A percentile compares a stretch with the other conserved stretches of the same genome.
phyloP scores from a whole-genome alignment of 2,113 vertebrate genomes.

The Myxocyprinus asiaticus region DNA sequence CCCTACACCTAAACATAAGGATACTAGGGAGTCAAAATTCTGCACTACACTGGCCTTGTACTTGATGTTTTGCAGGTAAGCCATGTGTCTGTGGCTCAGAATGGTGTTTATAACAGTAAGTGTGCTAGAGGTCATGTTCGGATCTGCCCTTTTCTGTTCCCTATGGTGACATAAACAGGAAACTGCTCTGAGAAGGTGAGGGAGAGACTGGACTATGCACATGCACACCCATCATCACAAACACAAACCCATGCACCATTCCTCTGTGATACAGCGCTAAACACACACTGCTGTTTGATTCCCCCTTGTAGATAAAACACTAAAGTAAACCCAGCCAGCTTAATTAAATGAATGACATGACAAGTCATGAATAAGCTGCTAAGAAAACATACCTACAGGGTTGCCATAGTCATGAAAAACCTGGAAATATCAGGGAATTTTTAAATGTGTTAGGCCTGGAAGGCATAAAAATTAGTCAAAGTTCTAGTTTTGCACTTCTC shows the following conservation, averaged over 20 bases:
- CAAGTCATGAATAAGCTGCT: too few species aligned
- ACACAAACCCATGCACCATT: slow-evolving; percentile 21
- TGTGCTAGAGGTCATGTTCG: slow-evolving; percentile 3
- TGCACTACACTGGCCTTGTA: background rate
- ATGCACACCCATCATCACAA: slow-evolving; percentile 31
- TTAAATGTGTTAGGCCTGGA: too few species aligned
- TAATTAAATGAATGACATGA: background rate
- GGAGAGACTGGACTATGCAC: background rate
- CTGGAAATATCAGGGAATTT: too few species aligned
- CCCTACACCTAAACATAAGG: too few species aligned
- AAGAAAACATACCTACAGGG: too few species aligned
- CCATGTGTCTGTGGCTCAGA: background rate
- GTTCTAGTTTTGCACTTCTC: too few species aligned
- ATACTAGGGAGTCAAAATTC: too few species aligned
- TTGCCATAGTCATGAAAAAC: too few species aligned
- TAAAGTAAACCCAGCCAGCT: background rate
- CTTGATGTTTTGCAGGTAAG: slow-evolving; percentile 19
- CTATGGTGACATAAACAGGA: slow-evolving; percentile 22
- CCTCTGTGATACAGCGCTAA: slow-evolving; percentile 12
- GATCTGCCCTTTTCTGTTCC: slow-evolving; percentile 28
- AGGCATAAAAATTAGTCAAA: too few species aligned
- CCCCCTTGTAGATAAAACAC: slow-evolving; percentile 4
- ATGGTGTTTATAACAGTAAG: slow-evolving; percentile 9
- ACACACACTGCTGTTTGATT: slow-evolving; percentile 8
- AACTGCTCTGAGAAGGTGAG: slow-evolving; percentile 17